Conservation (phyloP, 2,888 invertebrate species). For the Encarsia formosa region DNA sequence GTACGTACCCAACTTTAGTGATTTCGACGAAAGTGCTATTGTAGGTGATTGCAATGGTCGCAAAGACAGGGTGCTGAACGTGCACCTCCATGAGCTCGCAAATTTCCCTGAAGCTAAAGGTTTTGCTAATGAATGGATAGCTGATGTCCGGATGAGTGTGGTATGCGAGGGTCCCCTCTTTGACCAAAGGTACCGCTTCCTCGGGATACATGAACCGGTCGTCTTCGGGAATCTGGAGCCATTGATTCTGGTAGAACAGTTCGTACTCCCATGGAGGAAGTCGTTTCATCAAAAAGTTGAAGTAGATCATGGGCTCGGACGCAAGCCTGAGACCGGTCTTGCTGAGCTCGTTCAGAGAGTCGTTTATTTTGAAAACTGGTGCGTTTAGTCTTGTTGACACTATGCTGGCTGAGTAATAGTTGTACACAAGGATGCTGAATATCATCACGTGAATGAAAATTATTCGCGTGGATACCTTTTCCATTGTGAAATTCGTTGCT, state of each 20-base stretch:
- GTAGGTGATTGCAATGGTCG: constrained; percentile 27
- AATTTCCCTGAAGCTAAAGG: constrained; percentile 37
- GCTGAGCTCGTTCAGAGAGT: constrained; percentile 39
- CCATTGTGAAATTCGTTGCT: constrained; percentile 35
- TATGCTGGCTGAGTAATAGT: constrained; percentile 44
- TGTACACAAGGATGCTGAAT: constrained; percentile 40
- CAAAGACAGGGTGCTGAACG: constrained; percentile 23
- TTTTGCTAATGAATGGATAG: constrained; percentile 39
- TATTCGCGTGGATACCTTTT: constrained; percentile 36
- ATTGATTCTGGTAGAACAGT: constrained; percentile 25
- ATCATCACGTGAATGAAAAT: constrained; percentile 37
- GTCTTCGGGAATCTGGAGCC: constrained; percentile 35
- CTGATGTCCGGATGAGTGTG: constrained; percentile 40
- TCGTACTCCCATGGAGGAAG: constrained; percentile 35
- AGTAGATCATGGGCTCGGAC: constrained; percentile 37
- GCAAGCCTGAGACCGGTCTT: constrained; percentile 35
- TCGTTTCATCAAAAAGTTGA: constrained; percentile 31
- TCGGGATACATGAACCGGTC: constrained; percentile 34
- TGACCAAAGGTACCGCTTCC: constrained; percentile 36
- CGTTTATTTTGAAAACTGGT: constrained; percentile 42
- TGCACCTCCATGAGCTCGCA: constrained; percentile 43
- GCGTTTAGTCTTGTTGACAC: constrained; percentile 42
- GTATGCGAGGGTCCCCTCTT: constrained; percentile 39
- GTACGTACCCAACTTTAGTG: constrained; percentile 7
- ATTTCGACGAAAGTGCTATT: constrained; percentile 30